Percentiles rank a stretch among this genome's conserved stretches.
phyloP scores from a whole-genome alignment of 2,113 vertebrate species.

The Todiramphus chloris region DNA sequence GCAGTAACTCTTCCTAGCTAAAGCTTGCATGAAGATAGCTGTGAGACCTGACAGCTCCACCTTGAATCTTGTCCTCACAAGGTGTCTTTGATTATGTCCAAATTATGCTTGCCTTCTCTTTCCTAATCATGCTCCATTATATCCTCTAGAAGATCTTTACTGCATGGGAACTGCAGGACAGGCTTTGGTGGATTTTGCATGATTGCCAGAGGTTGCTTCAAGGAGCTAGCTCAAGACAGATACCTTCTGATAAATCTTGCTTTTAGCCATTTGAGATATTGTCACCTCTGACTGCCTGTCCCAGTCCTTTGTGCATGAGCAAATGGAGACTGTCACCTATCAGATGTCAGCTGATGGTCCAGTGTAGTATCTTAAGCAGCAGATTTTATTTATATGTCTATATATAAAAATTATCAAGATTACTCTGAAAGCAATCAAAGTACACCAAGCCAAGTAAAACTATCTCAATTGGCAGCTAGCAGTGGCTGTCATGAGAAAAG shows the following conservation, averaged over 20 bases:
- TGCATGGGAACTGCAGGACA: not conserved
- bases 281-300: not conserved
- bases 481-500: not conserved
- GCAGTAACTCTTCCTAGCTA: not conserved
- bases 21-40: not conserved
- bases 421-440: not conserved
- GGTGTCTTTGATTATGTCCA: not conserved
- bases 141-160: not conserved
- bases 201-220: not conserved
- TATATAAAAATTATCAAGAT: not conserved
- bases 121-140: rapidly evolving
- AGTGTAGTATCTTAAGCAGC: not conserved
- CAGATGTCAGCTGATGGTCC: not conserved
- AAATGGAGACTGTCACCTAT: not conserved
- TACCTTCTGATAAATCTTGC: not conserved
- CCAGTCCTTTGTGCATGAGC: not conserved
- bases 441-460: not conserved
- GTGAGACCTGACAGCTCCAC: not conserved
- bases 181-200: not conserved
- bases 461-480: not conserved
- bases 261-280: not conserved
- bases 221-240: not conserved
- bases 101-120: not conserved
- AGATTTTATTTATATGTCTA: not conserved
- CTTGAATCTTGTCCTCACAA: not conserved